Conservation (phyloP, 2,888 invertebrate species). For the Drosophila pseudotakahashii region DNA sequence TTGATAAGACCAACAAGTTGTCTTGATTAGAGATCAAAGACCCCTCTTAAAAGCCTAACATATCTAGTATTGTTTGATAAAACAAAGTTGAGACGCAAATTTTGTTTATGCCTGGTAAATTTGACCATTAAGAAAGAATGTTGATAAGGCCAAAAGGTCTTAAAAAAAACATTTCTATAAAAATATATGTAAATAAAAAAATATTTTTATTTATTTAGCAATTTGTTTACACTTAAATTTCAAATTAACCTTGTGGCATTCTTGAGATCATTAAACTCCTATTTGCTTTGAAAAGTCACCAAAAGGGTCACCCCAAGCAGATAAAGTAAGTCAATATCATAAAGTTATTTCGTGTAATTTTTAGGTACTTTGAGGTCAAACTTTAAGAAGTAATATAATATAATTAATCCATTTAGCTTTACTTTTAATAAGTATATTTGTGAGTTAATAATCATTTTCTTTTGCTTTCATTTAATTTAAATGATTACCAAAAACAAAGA, state of each 20-base stretch:
- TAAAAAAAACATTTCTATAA: too few species aligned
- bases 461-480: background rate
- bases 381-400: background rate
- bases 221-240: background rate
- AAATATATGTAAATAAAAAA: too few species aligned
- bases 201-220: too few species aligned
- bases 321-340: constrained; percentile 5
- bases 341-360: constrained; percentile 4
- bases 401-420: too few species aligned
- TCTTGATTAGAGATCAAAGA: background rate
- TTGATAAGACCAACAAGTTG: constrained; percentile 4
- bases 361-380: background rate
- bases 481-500: too few species aligned
- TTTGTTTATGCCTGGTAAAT: background rate
- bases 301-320: background rate
- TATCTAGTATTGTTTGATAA: background rate
- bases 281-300: background rate
- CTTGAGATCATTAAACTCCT: background rate
- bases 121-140: background rate
- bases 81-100: constrained; percentile 21
- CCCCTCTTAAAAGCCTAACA: background rate
- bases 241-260: background rate
- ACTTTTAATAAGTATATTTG: too few species aligned
- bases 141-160: too few species aligned
- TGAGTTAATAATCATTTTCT: too few species aligned